Base-by-base conservation (phyloP, 2,797 vertebrate genomes). In the Galago senegalensis region DNA sequence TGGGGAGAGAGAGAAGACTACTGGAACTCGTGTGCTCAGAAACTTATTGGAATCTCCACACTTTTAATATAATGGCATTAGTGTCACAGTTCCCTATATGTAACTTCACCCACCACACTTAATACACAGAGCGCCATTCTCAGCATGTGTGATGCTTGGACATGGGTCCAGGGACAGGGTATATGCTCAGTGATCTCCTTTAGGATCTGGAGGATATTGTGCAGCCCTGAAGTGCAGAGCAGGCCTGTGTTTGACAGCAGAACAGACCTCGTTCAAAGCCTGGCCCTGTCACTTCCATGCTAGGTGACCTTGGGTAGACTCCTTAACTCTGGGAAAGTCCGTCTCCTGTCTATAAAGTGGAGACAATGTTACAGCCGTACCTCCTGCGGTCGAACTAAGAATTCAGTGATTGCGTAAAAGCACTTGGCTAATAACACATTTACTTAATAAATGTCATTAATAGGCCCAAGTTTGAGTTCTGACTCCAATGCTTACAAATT, bases 11-110 rank as follows among this genome's bases (percentile, higher is more conserved):
- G 76, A 67, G 70, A 87, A 69, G 73, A 76, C 65, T 67, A 53
- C 76, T 80, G 67, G 61, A 77, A 90, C 89, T 81, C 10, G 3
- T 77, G 43, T 4, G 20, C 94, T 77, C 3, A 0, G 58, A 90
- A 94, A 95, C 94, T 81, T 87, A 85, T 21, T 76, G 92, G 76
- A 93, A 87, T 93, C 93, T 86, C 89, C 3, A 4, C 76, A 93
- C 87, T 96, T 91, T 82, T 93, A 87, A 91, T 90, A 85, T 93
- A 96, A 96, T 81, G 77, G 82, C 89, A 89, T 96, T 96, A 93
- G 69, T 93, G 96, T 96, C 97, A 76, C 0, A 1, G 63, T 94
- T 95, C 69, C 87, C 95, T 87, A 85, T 20, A 17, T 80, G 43
- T 94, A 77, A 93, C 77, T 79, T 94, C n/a, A 56, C 77, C 69